Conservation (phyloP, 2,888 invertebrate genomes). For the Drosophila maculinotata region DNA sequence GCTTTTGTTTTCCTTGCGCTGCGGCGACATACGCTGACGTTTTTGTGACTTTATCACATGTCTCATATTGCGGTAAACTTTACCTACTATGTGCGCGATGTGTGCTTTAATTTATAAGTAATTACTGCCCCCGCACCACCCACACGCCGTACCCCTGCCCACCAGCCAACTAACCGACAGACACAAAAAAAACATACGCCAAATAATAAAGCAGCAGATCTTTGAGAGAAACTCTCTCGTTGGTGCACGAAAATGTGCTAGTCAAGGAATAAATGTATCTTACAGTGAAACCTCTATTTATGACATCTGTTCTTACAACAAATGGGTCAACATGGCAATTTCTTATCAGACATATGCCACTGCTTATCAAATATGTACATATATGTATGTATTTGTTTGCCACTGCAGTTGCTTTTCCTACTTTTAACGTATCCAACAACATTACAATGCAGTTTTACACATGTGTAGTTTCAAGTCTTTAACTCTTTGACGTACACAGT, state of each 20-base stretch:
- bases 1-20: constrained; percentile 78
- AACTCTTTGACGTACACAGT: constrained; percentile 24
- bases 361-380: too few relatives aligned
- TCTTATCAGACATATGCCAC: constrained; percentile 23
- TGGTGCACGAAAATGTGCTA: too few relatives aligned
- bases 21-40: constrained; percentile 71
- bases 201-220: constrained; percentile 12
- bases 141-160: not conserved
- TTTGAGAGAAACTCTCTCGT: constrained; percentile 2
- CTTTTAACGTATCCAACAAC: constrained; percentile 24
- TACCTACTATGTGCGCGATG: constrained; percentile 37
- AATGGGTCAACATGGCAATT: constrained; percentile 1
- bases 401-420: not conserved
- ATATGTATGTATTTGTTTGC: constrained; percentile 4
- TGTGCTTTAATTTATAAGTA: constrained; percentile 51
- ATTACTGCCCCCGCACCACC: not conserved
- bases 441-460: constrained; percentile 27
- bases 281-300: too few relatives aligned
- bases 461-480: constrained; percentile 7
- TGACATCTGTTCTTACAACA: not conserved
- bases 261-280: too few relatives aligned
- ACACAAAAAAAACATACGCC: not conserved
- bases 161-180: not conserved
- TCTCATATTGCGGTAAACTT: constrained; percentile 76
- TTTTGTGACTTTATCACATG: constrained; percentile 82